Conservation (phyloP, 35 echinoderm and acorn worm species). For the Eucidaris tribuloides region DNA sequence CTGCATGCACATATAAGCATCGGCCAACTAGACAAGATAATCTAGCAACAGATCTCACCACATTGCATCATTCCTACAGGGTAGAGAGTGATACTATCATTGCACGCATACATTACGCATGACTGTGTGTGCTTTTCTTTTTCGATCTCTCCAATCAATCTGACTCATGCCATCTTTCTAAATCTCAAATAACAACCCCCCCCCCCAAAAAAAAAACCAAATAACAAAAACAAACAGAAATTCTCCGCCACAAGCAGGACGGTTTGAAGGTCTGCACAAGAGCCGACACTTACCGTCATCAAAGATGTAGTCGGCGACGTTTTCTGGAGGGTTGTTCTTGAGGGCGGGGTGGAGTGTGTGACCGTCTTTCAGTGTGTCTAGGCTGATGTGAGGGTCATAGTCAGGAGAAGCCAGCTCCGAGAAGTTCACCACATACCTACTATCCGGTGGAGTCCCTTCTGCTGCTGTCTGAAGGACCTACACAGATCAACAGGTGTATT, state of each 20-base stretch:
- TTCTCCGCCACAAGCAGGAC: too few relatives aligned
- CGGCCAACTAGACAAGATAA: too few relatives aligned
- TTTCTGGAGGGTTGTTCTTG: conserved; percentile 12
- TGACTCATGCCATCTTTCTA: not conserved
- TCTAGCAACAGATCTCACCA: too few relatives aligned
- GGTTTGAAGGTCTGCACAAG: too few relatives aligned
- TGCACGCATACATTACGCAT: too few relatives aligned
- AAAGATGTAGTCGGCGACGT: conserved; percentile 25
- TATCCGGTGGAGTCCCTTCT: conserved; percentile 41
- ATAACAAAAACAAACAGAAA: too few relatives aligned
- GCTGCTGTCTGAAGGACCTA: conserved; percentile 88
- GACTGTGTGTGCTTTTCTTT: too few relatives aligned
- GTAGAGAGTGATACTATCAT: too few relatives aligned
- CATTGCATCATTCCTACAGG: too few relatives aligned
- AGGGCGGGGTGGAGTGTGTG: conserved; percentile 14
- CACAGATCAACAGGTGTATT: not conserved
- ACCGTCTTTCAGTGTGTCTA: conserved; percentile 67
- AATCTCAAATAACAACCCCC: not conserved
- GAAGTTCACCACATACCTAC: conserved; percentile 53
- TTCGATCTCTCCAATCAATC: not conserved
- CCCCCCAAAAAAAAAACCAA: not conserved
- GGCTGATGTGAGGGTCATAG: conserved; percentile 86
- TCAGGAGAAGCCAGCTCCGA: conserved; percentile 83
- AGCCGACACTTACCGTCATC: conserved; percentile 58
- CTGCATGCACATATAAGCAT: too few relatives aligned